These are phyloP conservation scores for Stegana nigrithorax DNA, from an alignment of 2,888 invertebrate species.

Conservation along the genomic window DNA sequence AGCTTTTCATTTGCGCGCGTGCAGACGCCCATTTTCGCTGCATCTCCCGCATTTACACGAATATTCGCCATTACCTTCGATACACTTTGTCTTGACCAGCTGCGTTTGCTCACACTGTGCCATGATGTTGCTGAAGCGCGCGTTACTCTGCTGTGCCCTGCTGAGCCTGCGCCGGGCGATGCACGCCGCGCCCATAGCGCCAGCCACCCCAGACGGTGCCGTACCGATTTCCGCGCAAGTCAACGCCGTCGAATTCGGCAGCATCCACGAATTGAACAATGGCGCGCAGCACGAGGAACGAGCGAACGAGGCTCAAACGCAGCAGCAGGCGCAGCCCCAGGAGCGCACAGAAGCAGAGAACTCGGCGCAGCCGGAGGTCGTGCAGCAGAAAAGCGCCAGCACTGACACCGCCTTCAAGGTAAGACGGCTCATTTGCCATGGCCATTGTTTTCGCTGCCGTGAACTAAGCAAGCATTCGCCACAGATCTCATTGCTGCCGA, in stretches of 20 bases:
- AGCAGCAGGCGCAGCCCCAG: conserved; percentile 25
- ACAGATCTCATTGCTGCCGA: conserved; percentile 53
- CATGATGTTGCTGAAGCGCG: conserved; percentile 9
- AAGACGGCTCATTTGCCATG: not conserved
- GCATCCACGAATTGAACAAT: conserved; percentile 26
- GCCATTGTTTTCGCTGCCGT: not conserved
- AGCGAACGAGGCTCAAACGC: conserved; percentile 33
- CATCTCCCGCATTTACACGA: not conserved
- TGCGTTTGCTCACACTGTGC: conserved; percentile 29
- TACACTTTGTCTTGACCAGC: conserved; percentile 32
- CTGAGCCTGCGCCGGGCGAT: conserved; percentile 6
- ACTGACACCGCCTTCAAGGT: conserved; percentile 53
- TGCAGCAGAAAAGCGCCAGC: conserved; percentile 18
- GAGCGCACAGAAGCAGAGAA: conserved; percentile 31
- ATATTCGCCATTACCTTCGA: not conserved
- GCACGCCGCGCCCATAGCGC: conserved; percentile 37
- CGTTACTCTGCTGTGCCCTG: conserved; percentile 17
- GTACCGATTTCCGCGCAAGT: conserved; percentile 52
- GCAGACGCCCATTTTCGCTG: conserved; percentile 31
- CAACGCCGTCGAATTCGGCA: conserved; percentile 51
- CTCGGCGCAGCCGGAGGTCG: not conserved
- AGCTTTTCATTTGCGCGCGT: conserved; percentile 40
- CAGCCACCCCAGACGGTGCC: conserved; percentile 48
- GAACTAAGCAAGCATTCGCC: not conserved
- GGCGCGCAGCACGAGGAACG: conserved; percentile 37